phyloP scores from a whole-genome alignment of 2,113 vertebrate species.

The Leucoraja erinaceus region DNA sequence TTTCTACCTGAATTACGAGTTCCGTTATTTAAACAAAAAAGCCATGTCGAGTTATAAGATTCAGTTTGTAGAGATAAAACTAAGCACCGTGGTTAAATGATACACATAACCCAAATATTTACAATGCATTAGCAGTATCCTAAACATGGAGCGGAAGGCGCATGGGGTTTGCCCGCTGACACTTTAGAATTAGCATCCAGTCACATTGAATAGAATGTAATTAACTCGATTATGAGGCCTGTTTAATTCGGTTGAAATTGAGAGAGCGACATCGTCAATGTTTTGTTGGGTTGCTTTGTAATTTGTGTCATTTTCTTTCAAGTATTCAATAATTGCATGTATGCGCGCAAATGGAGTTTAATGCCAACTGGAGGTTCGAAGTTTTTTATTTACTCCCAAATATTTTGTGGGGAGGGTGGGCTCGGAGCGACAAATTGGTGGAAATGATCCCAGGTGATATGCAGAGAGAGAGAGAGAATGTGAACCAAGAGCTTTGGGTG shows the following conservation, averaged over 20 bases:
- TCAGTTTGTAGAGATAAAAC: background rate
- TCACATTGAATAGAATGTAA: slow-evolving; percentile 46
- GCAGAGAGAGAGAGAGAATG: too few relatives aligned
- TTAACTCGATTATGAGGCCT: slow-evolving; percentile 44
- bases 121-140: background rate
- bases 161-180: slow-evolving; percentile 6
- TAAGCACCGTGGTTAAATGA: background rate
- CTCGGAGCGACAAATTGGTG: background rate
- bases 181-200: slow-evolving; percentile 45
- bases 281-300: slow-evolving; percentile 37
- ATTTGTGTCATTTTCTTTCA: slow-evolving; percentile 46
- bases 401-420: background rate
- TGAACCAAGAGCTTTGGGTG: background rate
- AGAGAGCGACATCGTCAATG: background rate
- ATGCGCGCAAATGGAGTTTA: slow-evolving; percentile 39
- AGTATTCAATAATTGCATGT: slow-evolving; percentile 43
- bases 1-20: background rate
- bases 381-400: background rate
- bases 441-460: background rate
- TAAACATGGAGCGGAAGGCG: background rate
- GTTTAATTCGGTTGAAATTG: slow-evolving; percentile 41
- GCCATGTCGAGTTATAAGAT: too few relatives aligned
- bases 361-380: slow-evolving; percentile 27
- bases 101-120: background rate
- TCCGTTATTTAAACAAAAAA: background rate